These are phyloP conservation scores for Brachyptera putata DNA, from an alignment of 2,888 invertebrate genomes.

Conservation along the genomic window DNA sequence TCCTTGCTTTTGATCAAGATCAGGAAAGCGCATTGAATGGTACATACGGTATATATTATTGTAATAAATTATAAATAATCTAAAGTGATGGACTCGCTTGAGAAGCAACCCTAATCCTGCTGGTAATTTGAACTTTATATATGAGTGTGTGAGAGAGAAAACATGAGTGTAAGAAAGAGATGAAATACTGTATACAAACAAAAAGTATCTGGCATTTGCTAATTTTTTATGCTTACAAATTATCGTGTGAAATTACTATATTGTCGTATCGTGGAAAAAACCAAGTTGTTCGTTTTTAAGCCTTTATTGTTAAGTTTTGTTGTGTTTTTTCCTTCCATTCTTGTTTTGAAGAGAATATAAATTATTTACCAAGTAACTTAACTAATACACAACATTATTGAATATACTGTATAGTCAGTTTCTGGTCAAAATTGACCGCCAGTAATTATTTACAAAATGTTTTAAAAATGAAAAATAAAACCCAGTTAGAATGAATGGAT, in stretches of 20 bases:
- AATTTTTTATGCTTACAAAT: constrained; percentile 11
- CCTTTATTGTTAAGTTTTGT: constrained; percentile 12
- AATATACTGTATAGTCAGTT: neutral
- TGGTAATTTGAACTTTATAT: no score
- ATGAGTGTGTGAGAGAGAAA: no score
- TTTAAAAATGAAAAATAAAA: constrained; percentile 27
- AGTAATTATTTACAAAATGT: constrained; percentile 22
- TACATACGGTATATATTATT: no score
- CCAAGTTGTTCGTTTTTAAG: constrained; percentile 9
- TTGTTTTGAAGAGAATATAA: neutral
- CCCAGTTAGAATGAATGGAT: constrained; percentile 29
- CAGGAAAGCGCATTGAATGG: no score
- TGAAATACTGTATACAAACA: no score
- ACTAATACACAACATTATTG: neutral
- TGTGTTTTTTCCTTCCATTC: neutral
- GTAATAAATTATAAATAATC: no score
- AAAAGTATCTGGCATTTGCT: neutral
- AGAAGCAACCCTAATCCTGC: no score
- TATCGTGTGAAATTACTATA: neutral
- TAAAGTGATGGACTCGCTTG: no score
- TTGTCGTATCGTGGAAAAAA: neutral
- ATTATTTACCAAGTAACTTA: neutral
- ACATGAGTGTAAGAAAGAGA: no score
- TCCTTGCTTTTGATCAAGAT: no score
- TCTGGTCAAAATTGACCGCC: neutral